Evolutionary conservation across 2,113 vertebrate species (phyloP), one percentile per base, ranked within the genome.

Genomic region (Hyperopisus bebe): DNA sequence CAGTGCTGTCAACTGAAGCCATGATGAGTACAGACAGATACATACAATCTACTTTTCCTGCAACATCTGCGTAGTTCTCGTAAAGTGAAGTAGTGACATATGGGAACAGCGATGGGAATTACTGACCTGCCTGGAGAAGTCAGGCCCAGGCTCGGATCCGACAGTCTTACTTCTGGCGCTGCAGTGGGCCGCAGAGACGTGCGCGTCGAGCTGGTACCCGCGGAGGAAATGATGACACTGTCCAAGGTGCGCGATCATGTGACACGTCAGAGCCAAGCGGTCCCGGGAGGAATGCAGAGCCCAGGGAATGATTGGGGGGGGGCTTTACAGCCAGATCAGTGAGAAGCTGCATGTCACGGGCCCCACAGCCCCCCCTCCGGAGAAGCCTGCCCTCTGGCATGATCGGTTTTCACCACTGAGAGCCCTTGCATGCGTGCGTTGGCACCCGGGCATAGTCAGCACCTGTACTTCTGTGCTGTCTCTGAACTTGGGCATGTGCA

Each of bases 381-480:
- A 13, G 87, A 62, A 44, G 48, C 46, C 47, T 24, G n/a, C 3
- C 31, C 88, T 35, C 70, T 48, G 46, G n/a, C 47, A 19, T 10
- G 88, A 53, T 80, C 47, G 46, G 27, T 46, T 80, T 88, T 89
- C 46, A 51, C 46, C 70, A 47, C 62, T 70, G 62, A 70, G 62
- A 70, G 27, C 62, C 31, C 27, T 70, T 31, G n/a, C 62, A 70
- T 13, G 62, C 2, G 0, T 66, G 58, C 8, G 0, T 66, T 11
- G 58, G n/a, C 58, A 39, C 27, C 15, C 31, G 21, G 31, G 27
- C 27, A 15, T 50, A 3, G 8, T 62, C 24, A 9, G 24, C 55
- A 62, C 55, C 24, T 62, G 24, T 62, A 62, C 55, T 24, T 58
- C 35, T 83, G 19, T 84, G 0, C 24, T 15, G 7, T 21, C 42